Evolutionary conservation across 2,113 vertebrate genomes (phyloP).

Genomic region (Cyrtonyx montezumae): DNA sequence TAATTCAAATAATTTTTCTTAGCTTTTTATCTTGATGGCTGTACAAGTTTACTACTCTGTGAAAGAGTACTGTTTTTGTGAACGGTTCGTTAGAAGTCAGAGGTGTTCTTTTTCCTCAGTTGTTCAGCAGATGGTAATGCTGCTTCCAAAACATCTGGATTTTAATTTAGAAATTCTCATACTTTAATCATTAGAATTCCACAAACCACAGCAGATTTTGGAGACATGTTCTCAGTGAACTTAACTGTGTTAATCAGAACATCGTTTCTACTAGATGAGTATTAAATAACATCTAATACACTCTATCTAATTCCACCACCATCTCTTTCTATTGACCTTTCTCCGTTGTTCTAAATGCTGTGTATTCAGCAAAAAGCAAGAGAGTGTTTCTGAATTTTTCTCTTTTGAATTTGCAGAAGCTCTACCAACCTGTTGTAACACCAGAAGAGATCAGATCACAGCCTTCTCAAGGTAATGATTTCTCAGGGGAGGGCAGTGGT

Average conservation of each 20-base stretch:
- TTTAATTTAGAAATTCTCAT: background rate
- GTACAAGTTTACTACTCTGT: background rate
- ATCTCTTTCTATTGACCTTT: background rate
- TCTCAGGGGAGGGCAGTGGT: background rate
- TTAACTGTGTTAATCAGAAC: background rate
- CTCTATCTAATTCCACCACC: background rate
- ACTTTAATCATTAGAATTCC: conserved; percentile 6
- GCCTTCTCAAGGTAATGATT: conserved; percentile 81
- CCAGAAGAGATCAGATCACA: conserved; percentile 76
- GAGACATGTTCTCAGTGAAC: background rate
- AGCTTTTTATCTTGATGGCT: background rate
- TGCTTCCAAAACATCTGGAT: conserved; percentile 9
- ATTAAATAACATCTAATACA: background rate
- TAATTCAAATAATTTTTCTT: background rate
- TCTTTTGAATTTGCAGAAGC: conserved; percentile 73
- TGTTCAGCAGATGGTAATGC: conserved; percentile 28
- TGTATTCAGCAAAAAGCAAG: background rate
- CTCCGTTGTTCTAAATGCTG: background rate
- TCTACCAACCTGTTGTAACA: conserved; percentile 75
- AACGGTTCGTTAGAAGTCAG: background rate
- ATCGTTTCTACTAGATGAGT: background rate
- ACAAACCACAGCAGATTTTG: background rate
- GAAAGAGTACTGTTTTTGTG: background rate
- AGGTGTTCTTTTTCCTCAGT: background rate
- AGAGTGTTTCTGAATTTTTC: background rate